Base-by-base conservation (phyloP, 2,113 vertebrate species). In the Tapirus terrestris region DNA sequence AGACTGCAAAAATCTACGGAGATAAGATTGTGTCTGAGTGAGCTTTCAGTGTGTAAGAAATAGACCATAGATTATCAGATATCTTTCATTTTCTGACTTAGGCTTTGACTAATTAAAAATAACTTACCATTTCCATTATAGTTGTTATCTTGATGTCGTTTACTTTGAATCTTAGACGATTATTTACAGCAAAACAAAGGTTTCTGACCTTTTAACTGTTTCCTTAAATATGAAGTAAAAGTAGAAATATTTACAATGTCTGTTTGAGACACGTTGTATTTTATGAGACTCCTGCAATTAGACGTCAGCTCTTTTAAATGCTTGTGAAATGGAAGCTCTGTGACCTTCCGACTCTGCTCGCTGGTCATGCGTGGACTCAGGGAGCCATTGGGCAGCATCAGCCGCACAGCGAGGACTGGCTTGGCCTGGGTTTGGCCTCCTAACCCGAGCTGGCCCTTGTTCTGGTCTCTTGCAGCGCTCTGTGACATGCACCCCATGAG, bases 401-500 rank as follows among this genome's bases (percentile, higher is more conserved):
- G 16, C 25, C 8, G 68, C 56, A 48, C 11, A 58, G 48, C 27
- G 14, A 79, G 43, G 39, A 25, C 0, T 5, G 58, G 51, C 58
- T 25, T 79, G 79, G 83, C 11, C 1, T 39, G 48, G 17, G 25
- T 61, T 51, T 72, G 89, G 61, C 58, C 1, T 20, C 79, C 3
- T 58, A 39, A 81, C 80, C 0, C 0, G 36, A 72, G 80, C 94
- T 97, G 91, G 97, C 86, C 61, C 51, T 81, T 98, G 43, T 97
- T 70, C 84, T 97, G 98, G 73, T 97, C 61, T 96, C 93, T 98
- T 98, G 95, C 98, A 99, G 99, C 99, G 82, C 99, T 99, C 94
- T 99, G 99, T 92, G 99, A 99, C 99, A 99, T 99, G 99, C 99
- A 99, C 97, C 99, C 99, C 13, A 99, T 99, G 99, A 99, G 99